Percentiles rank a stretch among this genome's conserved stretches.
Evolutionary conservation across 2,888 invertebrate genomes (phyloP).

Genomic region (Xanthorhoe spadicearia): DNA sequence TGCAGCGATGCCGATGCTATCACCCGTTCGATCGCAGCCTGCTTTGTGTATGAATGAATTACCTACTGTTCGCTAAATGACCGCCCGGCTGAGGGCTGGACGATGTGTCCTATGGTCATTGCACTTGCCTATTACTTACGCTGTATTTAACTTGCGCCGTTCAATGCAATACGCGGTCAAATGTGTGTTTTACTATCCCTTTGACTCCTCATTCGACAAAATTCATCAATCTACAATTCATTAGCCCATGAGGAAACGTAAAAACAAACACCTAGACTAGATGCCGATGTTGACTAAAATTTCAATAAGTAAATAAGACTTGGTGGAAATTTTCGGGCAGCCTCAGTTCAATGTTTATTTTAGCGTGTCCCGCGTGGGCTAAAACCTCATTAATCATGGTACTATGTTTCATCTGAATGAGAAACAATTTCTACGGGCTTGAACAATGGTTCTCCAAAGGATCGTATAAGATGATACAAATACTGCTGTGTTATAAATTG

Average conservation of each 20-base stretch:
- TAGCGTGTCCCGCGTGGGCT: not conserved
- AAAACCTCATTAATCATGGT: not conserved
- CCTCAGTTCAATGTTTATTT: not conserved
- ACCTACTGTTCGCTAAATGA: conserved; percentile 30
- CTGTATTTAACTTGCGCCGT: not conserved
- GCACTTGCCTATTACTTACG: conserved; percentile 2
- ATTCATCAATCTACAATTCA: not conserved
- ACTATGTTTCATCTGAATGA: not conserved
- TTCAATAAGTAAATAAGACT: not conserved
- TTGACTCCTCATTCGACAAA: not conserved
- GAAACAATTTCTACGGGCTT: not conserved
- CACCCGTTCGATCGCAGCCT: conserved; percentile 39
- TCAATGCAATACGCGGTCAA: not conserved
- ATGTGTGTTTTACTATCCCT: not conserved
- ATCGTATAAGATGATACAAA: not conserved
- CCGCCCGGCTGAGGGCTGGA: conserved; percentile 18
- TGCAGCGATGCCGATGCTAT: conserved; percentile 42
- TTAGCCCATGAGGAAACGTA: not conserved
- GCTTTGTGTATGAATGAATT: conserved; percentile 47
- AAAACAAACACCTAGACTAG: not conserved
- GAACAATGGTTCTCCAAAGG: not conserved
- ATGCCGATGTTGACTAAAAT: not conserved
- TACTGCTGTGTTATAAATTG: not conserved
- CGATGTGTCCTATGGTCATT: conserved; percentile 3
- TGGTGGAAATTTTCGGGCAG: not conserved